Conservation (phyloP, 2,113 vertebrate genomes). For the Centropus bengalensis region DNA sequence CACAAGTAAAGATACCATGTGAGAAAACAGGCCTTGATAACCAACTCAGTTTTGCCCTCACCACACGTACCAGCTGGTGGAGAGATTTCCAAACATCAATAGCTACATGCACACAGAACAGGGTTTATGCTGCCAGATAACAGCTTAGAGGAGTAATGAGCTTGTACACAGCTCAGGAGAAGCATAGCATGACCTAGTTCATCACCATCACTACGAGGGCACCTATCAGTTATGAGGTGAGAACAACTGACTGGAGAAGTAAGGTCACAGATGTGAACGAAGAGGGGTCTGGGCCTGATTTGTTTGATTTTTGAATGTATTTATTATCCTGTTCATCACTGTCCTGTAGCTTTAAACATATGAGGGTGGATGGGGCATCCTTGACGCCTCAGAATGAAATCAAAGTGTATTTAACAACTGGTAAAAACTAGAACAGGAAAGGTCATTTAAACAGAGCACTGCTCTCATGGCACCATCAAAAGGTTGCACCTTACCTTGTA, state of each 20-base stretch:
- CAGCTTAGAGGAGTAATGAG: neutral
- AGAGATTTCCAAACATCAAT: neutral
- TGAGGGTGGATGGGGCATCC: neutral
- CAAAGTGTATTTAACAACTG: neutral
- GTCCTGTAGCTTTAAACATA: neutral
- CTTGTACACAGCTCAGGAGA: neutral
- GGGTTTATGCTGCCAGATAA: neutral
- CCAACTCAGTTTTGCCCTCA: neutral
- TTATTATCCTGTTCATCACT: neutral
- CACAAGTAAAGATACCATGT: neutral
- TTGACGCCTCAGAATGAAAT: neutral
- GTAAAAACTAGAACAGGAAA: neutral
- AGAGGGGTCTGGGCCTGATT: neutral
- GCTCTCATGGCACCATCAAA: neutral
- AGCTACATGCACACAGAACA: neutral
- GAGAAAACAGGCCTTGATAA: neutral
- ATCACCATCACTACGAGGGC: neutral
- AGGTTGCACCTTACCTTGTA: slow-evolving; percentile 86
- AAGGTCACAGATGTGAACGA: neutral
- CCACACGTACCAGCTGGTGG: neutral
- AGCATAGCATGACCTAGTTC: neutral
- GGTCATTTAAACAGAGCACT: neutral
- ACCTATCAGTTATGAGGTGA: neutral
- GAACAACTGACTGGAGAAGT: neutral
- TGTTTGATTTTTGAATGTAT: neutral